These are phyloP conservation scores for Megalops cyprinoides DNA, from an alignment of 2,797 vertebrate genomes.

Conservation along the genomic window DNA sequence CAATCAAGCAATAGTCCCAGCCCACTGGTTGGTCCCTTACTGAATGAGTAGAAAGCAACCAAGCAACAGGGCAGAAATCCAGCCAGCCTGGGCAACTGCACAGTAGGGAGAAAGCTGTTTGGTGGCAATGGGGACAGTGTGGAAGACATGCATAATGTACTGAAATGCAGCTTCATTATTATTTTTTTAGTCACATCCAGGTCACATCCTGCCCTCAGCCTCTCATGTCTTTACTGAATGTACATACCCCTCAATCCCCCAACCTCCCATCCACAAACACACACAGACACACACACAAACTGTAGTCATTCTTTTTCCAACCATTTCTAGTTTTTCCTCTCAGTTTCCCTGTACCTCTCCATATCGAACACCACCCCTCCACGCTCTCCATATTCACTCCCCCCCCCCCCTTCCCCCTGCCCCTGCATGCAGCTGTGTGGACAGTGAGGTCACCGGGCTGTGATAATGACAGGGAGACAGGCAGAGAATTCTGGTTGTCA, in stretches of 20 bases:
- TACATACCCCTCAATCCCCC: constrained; percentile 44
- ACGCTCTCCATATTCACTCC: background rate
- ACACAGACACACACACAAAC: constrained; percentile 24
- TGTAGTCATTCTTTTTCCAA: background rate
- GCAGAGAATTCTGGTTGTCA: constrained; percentile 61
- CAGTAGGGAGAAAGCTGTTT: constrained; percentile 1
- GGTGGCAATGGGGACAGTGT: constrained; percentile 33
- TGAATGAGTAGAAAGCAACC: background rate
- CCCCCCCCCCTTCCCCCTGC: background rate
- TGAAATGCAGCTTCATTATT: no score
- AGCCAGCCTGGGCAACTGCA: background rate
- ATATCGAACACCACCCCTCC: background rate
- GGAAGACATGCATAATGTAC: no score
- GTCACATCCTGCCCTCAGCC: constrained; percentile 30
- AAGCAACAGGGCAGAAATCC: background rate
- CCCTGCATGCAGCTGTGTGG: constrained; percentile 54
- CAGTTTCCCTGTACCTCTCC: background rate
- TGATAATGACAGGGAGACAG: constrained; percentile 62
- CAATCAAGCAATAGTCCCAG: background rate
- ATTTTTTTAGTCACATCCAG: no score
- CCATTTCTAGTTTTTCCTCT: background rate
- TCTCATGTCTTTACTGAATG: constrained; percentile 59
- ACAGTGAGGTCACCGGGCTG: constrained; percentile 52
- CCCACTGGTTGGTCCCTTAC: no score
- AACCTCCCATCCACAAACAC: constrained; percentile 44